phyloP scores from a whole-genome alignment of 2,888 invertebrate genomes.

The Poecilobothrus nobilitatus region DNA sequence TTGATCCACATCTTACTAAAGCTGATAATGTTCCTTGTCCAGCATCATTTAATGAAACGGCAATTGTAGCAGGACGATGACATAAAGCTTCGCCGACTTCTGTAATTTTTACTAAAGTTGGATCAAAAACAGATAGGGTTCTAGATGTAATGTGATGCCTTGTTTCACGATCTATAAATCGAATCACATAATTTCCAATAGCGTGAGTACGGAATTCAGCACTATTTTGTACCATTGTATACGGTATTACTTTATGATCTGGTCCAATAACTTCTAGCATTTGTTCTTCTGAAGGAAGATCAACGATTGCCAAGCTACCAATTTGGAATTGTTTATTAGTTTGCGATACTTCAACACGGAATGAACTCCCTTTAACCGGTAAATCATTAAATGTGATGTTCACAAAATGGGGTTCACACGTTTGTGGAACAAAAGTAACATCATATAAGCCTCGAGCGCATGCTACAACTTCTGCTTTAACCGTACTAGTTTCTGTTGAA shows the following conservation, averaged over 20 bases:
- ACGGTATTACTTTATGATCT: constrained; percentile 53
- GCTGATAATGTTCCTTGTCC: constrained; percentile 79
- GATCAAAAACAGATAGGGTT: constrained; percentile 71
- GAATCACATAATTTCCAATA: constrained; percentile 67
- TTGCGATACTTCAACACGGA: constrained; percentile 69
- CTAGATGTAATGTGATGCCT: constrained; percentile 55
- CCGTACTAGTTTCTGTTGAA: constrained; percentile 79
- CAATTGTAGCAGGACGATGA: constrained; percentile 71
- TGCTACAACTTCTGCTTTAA: constrained; percentile 80
- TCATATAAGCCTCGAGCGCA: constrained; percentile 85
- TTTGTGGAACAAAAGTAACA: constrained; percentile 85
- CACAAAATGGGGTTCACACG: constrained; percentile 81
- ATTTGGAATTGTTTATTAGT: constrained; percentile 66
- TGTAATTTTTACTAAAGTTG: constrained; percentile 59
- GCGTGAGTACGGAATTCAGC: constrained; percentile 69
- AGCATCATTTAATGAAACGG: constrained; percentile 67
- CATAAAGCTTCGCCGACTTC: constrained; percentile 71
- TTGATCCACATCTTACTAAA: constrained; percentile 70
- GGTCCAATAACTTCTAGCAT: constrained; percentile 58
- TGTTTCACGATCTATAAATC: constrained; percentile 54
- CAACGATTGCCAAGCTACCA: constrained; percentile 50
- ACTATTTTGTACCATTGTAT: constrained; percentile 52
- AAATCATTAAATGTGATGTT: constrained; percentile 93
- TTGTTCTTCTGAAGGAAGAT: constrained; percentile 55
- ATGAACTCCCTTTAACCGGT: constrained; percentile 82